These are phyloP conservation scores for Nomada fabriciana DNA, from an alignment of 2,888 invertebrate genomes.

Conservation along the genomic window DNA sequence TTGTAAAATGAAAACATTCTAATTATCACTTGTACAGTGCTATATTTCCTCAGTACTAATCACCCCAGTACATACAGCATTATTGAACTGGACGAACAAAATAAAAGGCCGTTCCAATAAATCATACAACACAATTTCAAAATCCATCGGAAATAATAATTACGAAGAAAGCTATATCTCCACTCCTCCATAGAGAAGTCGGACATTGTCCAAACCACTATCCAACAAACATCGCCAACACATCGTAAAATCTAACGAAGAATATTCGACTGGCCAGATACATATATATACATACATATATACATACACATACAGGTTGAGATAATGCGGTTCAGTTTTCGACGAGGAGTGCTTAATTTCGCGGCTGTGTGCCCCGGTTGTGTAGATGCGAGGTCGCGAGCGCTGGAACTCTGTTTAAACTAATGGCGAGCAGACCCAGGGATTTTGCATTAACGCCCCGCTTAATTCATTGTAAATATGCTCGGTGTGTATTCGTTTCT, in stretches of 20 bases:
- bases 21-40: too few relatives aligned
- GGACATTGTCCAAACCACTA: neutral
- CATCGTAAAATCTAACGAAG: constrained; percentile 18
- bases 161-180: too few relatives aligned
- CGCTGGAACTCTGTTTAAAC: constrained; percentile 77
- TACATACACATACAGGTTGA: constrained; percentile 33
- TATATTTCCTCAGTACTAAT: too few relatives aligned
- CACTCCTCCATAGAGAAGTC: neutral
- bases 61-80: too few relatives aligned
- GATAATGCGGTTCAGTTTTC: constrained; percentile 70
- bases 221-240: neutral
- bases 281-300: too few relatives aligned
- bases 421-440: constrained; percentile 73
- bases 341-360: constrained; percentile 71
- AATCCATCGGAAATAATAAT: neutral
- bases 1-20: too few relatives aligned
- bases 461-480: constrained; percentile 80
- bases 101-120: too few relatives aligned
- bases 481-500: constrained; percentile 78
- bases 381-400: constrained; percentile 59
- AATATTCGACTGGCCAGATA: too few relatives aligned
- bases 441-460: constrained; percentile 78
- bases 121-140: too few relatives aligned
- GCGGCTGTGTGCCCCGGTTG: constrained; percentile 55
- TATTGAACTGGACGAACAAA: too few relatives aligned